A percentile compares a stretch with the other conserved stretches of the same genome.
Conservation (phyloP, 2,797 vertebrate species). For the Poecile montanus region DNA sequence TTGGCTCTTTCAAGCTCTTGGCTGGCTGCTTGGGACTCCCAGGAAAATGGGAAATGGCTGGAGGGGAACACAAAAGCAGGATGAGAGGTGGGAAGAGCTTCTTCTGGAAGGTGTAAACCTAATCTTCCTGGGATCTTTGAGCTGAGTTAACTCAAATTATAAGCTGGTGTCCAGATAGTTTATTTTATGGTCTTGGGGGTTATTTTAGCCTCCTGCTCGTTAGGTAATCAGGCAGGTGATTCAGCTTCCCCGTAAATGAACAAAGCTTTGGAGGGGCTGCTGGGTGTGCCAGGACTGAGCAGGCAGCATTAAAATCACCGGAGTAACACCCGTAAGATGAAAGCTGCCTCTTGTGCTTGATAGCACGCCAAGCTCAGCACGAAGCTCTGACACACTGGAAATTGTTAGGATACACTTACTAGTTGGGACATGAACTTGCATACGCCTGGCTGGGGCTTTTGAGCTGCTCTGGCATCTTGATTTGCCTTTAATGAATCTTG, state of each 20-base stretch:
- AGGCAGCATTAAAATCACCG: conserved; percentile 57
- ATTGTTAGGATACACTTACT: conserved; percentile 70
- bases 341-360: conserved; percentile 67
- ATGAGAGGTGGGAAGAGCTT: background rate
- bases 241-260: conserved; percentile 29
- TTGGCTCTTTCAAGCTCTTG: background rate
- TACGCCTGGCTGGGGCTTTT: conserved; percentile 49
- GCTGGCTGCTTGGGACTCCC: background rate
- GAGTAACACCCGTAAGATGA: conserved; percentile 69
- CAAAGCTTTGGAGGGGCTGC: conserved; percentile 51
- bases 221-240: conserved; percentile 56
- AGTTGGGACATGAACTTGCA: conserved; percentile 63
- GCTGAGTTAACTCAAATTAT: conserved; percentile 45
- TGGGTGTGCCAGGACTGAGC: conserved; percentile 64
- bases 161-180: conserved; percentile 32
- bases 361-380: conserved; percentile 47
- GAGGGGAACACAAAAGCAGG: background rate
- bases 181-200: conserved; percentile 50
- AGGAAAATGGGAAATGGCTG: background rate
- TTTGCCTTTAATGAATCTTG: conserved; percentile 51
- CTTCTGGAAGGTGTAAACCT: background rate
- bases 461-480: conserved; percentile 40
- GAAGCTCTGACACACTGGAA: conserved; percentile 70
- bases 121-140: background rate
- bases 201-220: conserved; percentile 36